These are phyloP conservation scores for Enteromius paludinosus DNA, from an alignment of 2,797 vertebrate species.

Conservation along the genomic window DNA sequence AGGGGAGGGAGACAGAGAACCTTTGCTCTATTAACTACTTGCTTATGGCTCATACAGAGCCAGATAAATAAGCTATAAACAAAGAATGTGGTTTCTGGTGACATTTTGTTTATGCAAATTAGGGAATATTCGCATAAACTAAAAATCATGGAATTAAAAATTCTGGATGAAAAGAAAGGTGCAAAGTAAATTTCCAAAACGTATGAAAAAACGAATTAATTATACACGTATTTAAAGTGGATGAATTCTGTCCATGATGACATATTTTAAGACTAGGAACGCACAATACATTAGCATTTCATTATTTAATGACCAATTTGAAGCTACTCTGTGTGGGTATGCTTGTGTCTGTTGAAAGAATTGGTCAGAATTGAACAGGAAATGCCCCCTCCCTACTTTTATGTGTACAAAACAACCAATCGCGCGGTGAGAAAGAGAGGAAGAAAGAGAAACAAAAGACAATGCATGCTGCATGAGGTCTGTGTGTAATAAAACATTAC, in stretches of 20 bases:
- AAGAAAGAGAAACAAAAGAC: slow-evolving; percentile 28
- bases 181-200: not conserved
- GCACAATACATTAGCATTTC: not conserved
- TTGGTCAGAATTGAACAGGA: slow-evolving; percentile 29
- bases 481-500: slow-evolving; percentile 7
- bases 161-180: not conserved
- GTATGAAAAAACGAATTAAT: not conserved
- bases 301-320: not conserved
- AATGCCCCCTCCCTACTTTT: slow-evolving; percentile 1
- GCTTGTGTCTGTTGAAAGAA: not conserved
- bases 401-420: slow-evolving; percentile 7
- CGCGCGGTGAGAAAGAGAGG: slow-evolving; percentile 25
- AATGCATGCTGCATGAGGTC: not conserved
- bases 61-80: not conserved
- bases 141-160: not conserved
- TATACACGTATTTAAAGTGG: not conserved
- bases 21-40: not conserved
- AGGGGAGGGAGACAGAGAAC: not conserved
- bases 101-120: not conserved
- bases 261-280: no score
- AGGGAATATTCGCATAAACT: not conserved
- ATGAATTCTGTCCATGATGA: not conserved
- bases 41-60: slow-evolving; percentile 1
- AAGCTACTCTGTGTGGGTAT: not conserved
- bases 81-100: not conserved